phyloP scores from a whole-genome alignment of 2,113 vertebrate genomes.

The Fulica atra region DNA sequence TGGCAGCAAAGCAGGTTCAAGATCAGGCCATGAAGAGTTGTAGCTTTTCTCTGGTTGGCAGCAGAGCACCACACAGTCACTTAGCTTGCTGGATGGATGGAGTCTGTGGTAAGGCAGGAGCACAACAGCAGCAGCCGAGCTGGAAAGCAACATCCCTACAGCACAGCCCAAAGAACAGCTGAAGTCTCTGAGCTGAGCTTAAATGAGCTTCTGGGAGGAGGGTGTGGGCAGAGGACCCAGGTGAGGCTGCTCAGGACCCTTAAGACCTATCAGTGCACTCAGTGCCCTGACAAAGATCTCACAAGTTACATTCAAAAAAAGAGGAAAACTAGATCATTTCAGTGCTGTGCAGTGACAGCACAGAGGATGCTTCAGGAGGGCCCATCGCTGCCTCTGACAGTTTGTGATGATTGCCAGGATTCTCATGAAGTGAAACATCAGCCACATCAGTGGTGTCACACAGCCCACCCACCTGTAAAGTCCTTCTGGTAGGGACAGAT shows the following conservation, averaged over 20 bases:
- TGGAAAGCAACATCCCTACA: background rate
- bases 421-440: background rate
- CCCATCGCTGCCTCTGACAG: background rate
- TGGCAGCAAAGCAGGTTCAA: background rate
- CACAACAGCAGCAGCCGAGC: background rate
- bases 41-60: no score
- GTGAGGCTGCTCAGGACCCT: background rate
- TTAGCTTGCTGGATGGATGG: accelerated
- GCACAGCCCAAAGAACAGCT: accelerated
- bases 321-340: background rate
- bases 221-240: background rate
- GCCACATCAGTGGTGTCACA: background rate
- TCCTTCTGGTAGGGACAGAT: background rate
- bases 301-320: background rate
- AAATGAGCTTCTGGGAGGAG: background rate
- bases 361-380: background rate
- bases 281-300: background rate
- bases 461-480: background rate
- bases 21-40: background rate
- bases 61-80: no score
- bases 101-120: accelerated
- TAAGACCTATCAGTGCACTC: background rate
- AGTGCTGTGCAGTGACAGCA: background rate
- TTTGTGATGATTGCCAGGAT: background rate
- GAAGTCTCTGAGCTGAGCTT: accelerated